phyloP scores from a whole-genome alignment of 2,113 vertebrate species.

The Puntigrus tetrazona region DNA sequence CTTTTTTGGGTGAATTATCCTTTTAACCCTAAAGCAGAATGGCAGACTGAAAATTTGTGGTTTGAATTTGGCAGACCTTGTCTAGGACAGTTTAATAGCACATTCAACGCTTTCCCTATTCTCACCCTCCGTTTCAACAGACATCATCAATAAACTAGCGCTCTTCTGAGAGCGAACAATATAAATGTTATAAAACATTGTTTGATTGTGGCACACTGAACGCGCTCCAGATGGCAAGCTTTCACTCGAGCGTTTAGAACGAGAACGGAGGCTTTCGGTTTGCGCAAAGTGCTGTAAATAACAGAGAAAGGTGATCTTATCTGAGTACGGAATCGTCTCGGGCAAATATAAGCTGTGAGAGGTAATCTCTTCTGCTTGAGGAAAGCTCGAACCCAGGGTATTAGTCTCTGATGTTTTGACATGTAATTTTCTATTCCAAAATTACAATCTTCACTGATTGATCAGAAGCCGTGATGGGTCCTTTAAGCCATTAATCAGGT shows the following conservation, averaged over 20 bases:
- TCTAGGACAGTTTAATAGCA: conserved; percentile 40
- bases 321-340: conserved; percentile 62
- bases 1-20: background rate
- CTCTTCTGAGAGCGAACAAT: conserved; percentile 65
- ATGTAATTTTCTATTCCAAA: conserved; percentile 73
- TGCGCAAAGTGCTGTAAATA: conserved; percentile 67
- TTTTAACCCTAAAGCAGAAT: background rate
- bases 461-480: conserved; percentile 67
- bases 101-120: conserved; percentile 62
- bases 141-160: conserved; percentile 70
- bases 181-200: conserved; percentile 69
- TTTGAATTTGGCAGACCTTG: conserved; percentile 13
- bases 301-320: conserved; percentile 66
- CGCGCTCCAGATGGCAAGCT: conserved; percentile 55
- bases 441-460: conserved; percentile 71
- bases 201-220: conserved; percentile 67
- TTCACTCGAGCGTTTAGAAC: conserved; percentile 27
- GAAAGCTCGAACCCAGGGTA: conserved; percentile 55
- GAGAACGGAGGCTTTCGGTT: conserved; percentile 59
- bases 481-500: conserved; percentile 69
- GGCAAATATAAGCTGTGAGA: conserved; percentile 49
- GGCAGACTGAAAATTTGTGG: background rate
- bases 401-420: conserved; percentile 74
- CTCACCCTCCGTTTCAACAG: conserved; percentile 60
- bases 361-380: conserved; percentile 60